Conservation (phyloP, 2,797 vertebrate genomes). For the Halcyon leucocephala region DNA sequence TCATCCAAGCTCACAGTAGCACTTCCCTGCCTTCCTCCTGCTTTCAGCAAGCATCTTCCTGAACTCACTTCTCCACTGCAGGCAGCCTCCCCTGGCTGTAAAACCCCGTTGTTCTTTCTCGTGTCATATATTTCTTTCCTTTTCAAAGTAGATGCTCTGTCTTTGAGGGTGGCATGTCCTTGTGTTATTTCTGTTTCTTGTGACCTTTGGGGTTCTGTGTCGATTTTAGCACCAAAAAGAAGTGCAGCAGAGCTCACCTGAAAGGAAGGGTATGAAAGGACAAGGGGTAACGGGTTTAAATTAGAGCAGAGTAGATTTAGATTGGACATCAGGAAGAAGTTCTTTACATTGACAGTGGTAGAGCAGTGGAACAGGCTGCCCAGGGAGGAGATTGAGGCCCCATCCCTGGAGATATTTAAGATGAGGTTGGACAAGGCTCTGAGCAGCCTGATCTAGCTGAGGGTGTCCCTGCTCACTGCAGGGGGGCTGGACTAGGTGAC, state of each 20-base stretch:
- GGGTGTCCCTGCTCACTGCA: no score
- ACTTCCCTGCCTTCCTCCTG: not conserved
- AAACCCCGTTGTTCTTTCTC: not conserved
- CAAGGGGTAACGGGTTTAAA: no score
- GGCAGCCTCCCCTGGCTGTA: not conserved
- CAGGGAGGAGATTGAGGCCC: no score
- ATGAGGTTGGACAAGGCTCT: no score
- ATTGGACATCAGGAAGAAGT: no score
- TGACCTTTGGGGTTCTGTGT: constrained; percentile 36
- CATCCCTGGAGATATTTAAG: no score
- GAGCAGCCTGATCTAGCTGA: no score
- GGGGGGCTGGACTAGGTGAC: no score
- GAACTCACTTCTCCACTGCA: not conserved
- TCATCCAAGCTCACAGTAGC: not conserved
- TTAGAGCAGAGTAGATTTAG: no score
- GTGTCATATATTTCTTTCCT: not conserved
- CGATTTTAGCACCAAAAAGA: not conserved
- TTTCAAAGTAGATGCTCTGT: not conserved
- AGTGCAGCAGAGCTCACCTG: not conserved
- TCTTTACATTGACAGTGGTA: no score
- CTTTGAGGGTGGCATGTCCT: not conserved
- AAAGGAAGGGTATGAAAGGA: not conserved
- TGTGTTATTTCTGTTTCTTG: not conserved
- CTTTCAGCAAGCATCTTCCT: not conserved
- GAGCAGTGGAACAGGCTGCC: no score